Conservation (phyloP, 2,113 vertebrate species). For the Tupaia tana region DNA sequence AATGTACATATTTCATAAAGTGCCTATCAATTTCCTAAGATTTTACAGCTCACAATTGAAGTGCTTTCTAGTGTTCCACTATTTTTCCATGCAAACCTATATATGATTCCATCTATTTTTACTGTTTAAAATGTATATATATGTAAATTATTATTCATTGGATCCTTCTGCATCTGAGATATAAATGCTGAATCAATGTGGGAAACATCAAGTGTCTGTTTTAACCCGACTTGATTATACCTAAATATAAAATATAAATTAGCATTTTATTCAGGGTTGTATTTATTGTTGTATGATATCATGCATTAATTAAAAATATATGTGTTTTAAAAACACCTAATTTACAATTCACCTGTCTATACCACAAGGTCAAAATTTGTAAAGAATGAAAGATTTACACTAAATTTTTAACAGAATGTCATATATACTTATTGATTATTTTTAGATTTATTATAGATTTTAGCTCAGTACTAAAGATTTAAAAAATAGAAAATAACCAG, state of each 20-base stretch:
- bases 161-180: slow-evolving; percentile 85
- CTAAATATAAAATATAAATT: slow-evolving; percentile 89
- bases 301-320: slow-evolving; percentile 83
- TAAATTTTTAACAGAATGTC: slow-evolving; percentile 73
- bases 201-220: slow-evolving; percentile 86
- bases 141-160: slow-evolving; percentile 90
- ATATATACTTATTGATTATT: slow-evolving; percentile 83
- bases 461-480: slow-evolving; percentile 79
- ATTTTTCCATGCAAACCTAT: slow-evolving; percentile 83
- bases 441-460: slow-evolving; percentile 86
- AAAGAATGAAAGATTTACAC: slow-evolving; percentile 80
- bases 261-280: slow-evolving; percentile 88
- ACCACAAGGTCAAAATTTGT: slow-evolving; percentile 70
- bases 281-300: slow-evolving; percentile 87
- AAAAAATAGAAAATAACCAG: slow-evolving; percentile 81
- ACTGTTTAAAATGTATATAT: slow-evolving; percentile 91
- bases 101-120: slow-evolving; percentile 85
- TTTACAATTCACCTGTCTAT: slow-evolving; percentile 76
- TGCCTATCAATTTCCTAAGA: slow-evolving; percentile 84
- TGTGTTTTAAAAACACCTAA: slow-evolving; percentile 82
- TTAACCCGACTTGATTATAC: slow-evolving; percentile 88
- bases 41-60: slow-evolving; percentile 86
- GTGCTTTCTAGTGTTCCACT: slow-evolving; percentile 81
- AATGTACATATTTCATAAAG: slow-evolving; percentile 86
- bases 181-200: slow-evolving; percentile 88